These are phyloP conservation scores for Lithophane leautieri DNA, from an alignment of 2,888 invertebrate genomes.

Conservation along the genomic window DNA sequence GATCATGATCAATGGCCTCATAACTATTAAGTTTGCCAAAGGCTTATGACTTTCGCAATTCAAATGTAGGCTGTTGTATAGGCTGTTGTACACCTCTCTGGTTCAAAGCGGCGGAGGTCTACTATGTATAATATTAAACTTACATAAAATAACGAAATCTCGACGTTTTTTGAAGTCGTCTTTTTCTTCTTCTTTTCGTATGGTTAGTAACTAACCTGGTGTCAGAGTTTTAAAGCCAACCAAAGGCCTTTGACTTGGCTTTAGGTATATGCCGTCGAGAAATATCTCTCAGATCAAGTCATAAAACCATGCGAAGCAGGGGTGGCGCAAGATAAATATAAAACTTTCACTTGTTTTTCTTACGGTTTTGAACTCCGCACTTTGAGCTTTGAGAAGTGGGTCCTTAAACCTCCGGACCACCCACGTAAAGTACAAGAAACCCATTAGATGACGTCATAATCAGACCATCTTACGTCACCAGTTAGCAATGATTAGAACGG, in stretches of 20 bases:
- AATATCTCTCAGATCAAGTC: too few relatives aligned
- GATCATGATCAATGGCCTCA: not conserved
- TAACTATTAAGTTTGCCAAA: not conserved
- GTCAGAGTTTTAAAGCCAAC: too few relatives aligned
- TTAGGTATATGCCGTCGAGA: too few relatives aligned
- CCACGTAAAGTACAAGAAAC: not conserved
- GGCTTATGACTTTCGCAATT: not conserved
- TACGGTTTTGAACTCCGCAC: not conserved
- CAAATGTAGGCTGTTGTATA: too few relatives aligned
- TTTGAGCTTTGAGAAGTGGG: not conserved
- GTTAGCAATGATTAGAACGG: conserved; percentile 42
- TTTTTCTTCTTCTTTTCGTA: too few relatives aligned
- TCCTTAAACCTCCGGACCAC: not conserved
- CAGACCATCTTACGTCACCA: conserved; percentile 42
- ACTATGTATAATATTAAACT: too few relatives aligned
- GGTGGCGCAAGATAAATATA: not conserved
- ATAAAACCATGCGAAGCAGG: too few relatives aligned
- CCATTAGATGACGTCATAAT: conserved; percentile 36
- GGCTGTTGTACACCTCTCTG: not conserved
- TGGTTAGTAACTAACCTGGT: too few relatives aligned
- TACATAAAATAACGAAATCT: too few relatives aligned
- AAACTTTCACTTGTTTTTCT: not conserved
- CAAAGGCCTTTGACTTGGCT: too few relatives aligned
- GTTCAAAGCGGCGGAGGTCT: too few relatives aligned
- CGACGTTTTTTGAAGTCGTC: too few relatives aligned